Conservation (phyloP, 2,113 vertebrate species). For the Perognathus longimembris region DNA sequence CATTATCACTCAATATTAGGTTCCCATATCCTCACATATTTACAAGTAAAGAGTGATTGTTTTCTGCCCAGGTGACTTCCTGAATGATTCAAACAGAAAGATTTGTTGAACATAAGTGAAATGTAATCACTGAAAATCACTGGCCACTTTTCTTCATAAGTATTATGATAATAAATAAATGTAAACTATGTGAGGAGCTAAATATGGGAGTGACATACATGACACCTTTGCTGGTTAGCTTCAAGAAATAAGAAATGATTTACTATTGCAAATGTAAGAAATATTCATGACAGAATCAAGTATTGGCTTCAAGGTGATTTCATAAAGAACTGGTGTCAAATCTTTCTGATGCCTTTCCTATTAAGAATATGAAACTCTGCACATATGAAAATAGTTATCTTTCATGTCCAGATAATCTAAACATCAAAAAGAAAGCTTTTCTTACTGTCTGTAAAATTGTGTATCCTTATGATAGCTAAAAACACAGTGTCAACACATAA, state of each 20-base stretch:
- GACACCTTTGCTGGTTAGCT: background rate
- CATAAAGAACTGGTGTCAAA: conserved; percentile 44
- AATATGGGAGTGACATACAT: background rate
- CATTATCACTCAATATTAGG: background rate
- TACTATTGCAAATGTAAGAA: background rate
- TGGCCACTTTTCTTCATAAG: background rate
- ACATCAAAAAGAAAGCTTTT: conserved; percentile 43
- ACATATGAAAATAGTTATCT: background rate
- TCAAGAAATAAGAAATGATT: background rate
- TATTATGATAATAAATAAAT: background rate
- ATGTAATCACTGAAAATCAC: background rate
- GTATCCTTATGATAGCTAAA: conserved; percentile 18
- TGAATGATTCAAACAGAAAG: background rate
- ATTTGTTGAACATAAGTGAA: background rate
- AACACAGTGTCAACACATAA: background rate
- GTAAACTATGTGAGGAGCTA: background rate
- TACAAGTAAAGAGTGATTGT: background rate
- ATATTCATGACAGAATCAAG: conserved; percentile 7
- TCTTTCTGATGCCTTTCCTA: conserved; percentile 1
- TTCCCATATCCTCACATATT: background rate
- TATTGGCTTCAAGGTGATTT: conserved; percentile 38
- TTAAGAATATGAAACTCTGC: conserved; percentile 11
- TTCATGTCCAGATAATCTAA: background rate
- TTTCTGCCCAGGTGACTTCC: background rate
- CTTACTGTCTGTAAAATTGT: background rate